Percentiles rank a stretch among this genome's conserved stretches.
Conservation (phyloP, 2,113 vertebrate genomes). For the Lagopus leucura region DNA sequence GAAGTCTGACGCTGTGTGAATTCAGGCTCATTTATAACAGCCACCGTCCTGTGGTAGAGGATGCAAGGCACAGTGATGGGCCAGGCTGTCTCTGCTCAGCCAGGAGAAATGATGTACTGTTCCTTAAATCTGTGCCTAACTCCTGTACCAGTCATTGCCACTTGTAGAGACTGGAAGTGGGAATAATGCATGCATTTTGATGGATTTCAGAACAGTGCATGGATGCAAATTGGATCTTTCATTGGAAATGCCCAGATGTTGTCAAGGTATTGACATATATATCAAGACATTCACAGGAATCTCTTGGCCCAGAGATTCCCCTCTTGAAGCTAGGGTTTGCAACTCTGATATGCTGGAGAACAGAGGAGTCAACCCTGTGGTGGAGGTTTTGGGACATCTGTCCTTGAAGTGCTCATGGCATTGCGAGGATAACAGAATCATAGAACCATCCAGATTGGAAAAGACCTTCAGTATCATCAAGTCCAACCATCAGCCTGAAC, state of each 20-base stretch:
- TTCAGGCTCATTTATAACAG: background rate
- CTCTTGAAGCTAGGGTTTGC: background rate
- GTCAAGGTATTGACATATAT: background rate
- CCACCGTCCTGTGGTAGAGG: background rate
- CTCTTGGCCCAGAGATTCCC: background rate
- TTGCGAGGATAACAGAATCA: background rate
- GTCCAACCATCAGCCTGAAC: background rate
- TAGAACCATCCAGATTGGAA: background rate
- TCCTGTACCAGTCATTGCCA: background rate
- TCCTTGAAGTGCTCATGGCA: background rate
- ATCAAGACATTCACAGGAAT: background rate
- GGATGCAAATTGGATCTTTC: background rate
- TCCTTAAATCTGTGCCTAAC: background rate
- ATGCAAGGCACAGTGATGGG: background rate
- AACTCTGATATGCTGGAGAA: background rate
- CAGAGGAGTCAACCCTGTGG: background rate
- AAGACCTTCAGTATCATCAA: background rate
- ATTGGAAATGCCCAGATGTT: background rate
- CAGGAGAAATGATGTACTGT: background rate
- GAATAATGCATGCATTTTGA: background rate
- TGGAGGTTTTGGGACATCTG: background rate
- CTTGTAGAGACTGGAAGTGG: rapidly evolving
- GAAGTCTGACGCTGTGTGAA: background rate
- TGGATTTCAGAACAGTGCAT: background rate
- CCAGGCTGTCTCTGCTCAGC: background rate